These are phyloP conservation scores for Neodiprion lecontei DNA, from an alignment of 1,140 invertebrate species.

Conservation along the genomic window DNA sequence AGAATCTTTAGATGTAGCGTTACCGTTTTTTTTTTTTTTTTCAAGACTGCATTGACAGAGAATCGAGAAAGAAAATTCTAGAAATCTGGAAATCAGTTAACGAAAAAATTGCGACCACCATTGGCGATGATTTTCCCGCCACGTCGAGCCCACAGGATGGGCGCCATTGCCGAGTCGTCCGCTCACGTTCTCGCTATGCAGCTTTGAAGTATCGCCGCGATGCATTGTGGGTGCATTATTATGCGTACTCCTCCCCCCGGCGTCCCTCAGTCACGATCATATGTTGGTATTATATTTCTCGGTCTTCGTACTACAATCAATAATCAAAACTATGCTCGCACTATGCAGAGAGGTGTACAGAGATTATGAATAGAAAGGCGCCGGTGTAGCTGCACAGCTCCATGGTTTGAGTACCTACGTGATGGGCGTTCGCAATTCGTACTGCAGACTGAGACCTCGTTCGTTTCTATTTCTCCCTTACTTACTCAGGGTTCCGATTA, in stretches of 20 bases:
- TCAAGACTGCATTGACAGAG: not conserved
- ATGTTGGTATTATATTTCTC: not conserved
- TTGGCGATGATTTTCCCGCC: too few species aligned
- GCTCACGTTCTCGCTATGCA: not conserved
- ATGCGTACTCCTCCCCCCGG: not conserved
- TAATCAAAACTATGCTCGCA: not conserved
- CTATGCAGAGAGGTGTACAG: not conserved
- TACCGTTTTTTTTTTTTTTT: not conserved
- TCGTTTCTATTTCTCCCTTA: too few species aligned
- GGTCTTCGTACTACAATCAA: not conserved
- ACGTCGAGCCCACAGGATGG: not conserved
- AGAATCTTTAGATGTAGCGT: too few species aligned
- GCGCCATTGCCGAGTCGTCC: not conserved
- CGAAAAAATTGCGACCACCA: too few species aligned
- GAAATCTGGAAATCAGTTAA: too few species aligned
- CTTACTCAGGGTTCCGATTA: too few species aligned
- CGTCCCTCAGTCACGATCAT: not conserved
- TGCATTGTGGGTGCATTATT: constrained; percentile 2
- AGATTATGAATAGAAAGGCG: not conserved
- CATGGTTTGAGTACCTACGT: too few species aligned
- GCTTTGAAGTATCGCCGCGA: not conserved
- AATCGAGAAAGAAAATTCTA: too few species aligned
- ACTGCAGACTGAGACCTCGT: too few species aligned
- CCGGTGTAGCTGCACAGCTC: too few species aligned
- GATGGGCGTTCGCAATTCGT: too few species aligned